These are phyloP conservation scores for Neria commutata DNA, from an alignment of 2,888 invertebrate genomes.

Conservation along the genomic window DNA sequence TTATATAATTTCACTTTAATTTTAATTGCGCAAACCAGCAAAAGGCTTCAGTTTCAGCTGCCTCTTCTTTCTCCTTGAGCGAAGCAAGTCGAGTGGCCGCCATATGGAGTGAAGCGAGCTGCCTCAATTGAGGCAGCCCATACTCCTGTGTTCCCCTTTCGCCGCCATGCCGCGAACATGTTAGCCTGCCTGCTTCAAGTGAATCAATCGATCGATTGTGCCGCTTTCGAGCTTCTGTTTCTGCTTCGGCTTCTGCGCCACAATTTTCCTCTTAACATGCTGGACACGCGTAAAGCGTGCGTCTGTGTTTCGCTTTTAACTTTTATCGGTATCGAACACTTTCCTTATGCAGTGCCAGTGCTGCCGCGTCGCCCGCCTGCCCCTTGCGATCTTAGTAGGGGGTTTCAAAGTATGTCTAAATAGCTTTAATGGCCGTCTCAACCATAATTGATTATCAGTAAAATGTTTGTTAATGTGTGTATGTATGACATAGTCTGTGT, in stretches of 20 bases:
- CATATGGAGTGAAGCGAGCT: no score
- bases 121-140: no score
- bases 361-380: neutral
- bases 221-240: neutral
- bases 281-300: neutral
- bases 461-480: neutral
- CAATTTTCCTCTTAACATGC: neutral
- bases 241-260: no score
- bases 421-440: neutral
- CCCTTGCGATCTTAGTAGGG: no score
- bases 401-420: neutral
- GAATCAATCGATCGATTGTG: neutral
- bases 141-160: neutral
- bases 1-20: neutral
- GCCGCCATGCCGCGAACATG: no score
- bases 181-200: no score
- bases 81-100: neutral
- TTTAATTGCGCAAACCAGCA: neutral
- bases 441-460: no score
- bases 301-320: neutral
- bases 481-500: neutral
- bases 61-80: neutral
- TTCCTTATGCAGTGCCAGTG: neutral
- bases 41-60: neutral
- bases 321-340: neutral